Base-by-base conservation (phyloP, 2,888 invertebrate species). In the Prenolepis imparis region DNA sequence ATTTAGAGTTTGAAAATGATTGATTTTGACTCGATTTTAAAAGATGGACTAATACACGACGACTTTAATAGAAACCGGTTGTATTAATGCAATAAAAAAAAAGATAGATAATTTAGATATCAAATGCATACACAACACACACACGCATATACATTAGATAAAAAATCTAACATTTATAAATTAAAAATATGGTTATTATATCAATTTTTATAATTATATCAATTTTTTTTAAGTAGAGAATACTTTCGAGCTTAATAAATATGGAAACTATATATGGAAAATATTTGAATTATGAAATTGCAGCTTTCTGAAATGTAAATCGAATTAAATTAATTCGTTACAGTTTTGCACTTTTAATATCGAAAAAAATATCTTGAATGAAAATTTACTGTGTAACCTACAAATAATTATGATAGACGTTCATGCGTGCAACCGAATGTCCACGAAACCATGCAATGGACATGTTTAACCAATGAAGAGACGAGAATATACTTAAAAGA, bases 391-490 rank as follows among this genome's bases (percentile, higher is more conserved):
- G 28, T 39, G 41, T 15, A 75, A 36, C 15, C 12, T 9, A 21
- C 9, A n/a, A 8, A 61, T 36, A 1, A 24, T 55, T n/a, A n/a
- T 24, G 36, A 64, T 52, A 64, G 8, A 6, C 44, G 32, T 55
- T 52, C 55, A 3, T 55, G 6, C 21, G 11, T 24, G n/a, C 39
- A 61, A 75, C 4, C 39, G 8, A 66, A 9, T 12, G 24, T 4
- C 28, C 15, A 41, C 15, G 28, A 41, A 66, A 1, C 36, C 12
- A 28, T 75, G n/a, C 5, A 28, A 44, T 21, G 39, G 41, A 4
- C 28, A 3, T 59, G 39, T 74, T 72, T 78, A 41, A 77, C 89
- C 88, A 89, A 91, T 89, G 75, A 84, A 48, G 66, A 78, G 57
- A 78, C 83, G 64, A 77, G 55, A 61, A 48, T 36, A 59, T 82